Evolutionary conservation across 2,888 invertebrate genomes (phyloP).

Genomic region (Tyria jacobaeae): DNA sequence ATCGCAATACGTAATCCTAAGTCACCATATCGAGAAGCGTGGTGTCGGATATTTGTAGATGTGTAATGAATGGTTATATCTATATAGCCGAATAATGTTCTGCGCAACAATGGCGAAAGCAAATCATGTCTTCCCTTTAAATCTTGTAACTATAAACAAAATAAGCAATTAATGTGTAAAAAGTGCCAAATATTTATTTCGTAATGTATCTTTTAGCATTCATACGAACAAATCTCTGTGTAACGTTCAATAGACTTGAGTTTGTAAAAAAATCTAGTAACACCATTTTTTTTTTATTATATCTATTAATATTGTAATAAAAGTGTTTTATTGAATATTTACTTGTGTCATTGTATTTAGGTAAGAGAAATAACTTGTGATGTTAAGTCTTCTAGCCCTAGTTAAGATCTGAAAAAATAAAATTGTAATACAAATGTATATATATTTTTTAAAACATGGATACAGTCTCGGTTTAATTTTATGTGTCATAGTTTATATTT

Average conservation of each 20-base stretch:
- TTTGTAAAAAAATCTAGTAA: background rate
- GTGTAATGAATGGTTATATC: slow-evolving; percentile 45
- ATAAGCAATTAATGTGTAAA: slow-evolving; percentile 53
- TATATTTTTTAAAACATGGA: slow-evolving; percentile 11
- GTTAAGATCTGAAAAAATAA: slow-evolving; percentile 9
- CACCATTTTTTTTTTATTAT: background rate
- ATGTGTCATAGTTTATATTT: slow-evolving; percentile 50
- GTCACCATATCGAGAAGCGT: slow-evolving; percentile 39
- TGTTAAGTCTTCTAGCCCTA: slow-evolving; percentile 15
- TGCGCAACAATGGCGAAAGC: slow-evolving; percentile 67
- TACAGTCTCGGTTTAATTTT: slow-evolving; percentile 33
- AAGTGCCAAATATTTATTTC: slow-evolving; percentile 50
- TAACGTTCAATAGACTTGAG: background rate
- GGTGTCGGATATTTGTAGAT: slow-evolving; percentile 39
- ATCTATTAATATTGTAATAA: slow-evolving; percentile 1
- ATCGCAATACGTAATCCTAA: slow-evolving; percentile 48
- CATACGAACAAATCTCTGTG: slow-evolving; percentile 5
- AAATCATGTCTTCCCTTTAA: slow-evolving; percentile 80
- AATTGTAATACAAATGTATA: slow-evolving; percentile 13
- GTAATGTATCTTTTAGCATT: slow-evolving; percentile 28
- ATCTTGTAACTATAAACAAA: slow-evolving; percentile 55
- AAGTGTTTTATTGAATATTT: background rate
- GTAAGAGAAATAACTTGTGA: slow-evolving; percentile 13
- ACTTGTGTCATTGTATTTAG: slow-evolving; percentile 5
- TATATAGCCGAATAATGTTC: slow-evolving; percentile 54